Evolutionary conservation across 2,113 vertebrate genomes (phyloP), one percentile per base, ranked within the genome.

Genomic region (Oncorhynchus gorbuscha): DNA sequence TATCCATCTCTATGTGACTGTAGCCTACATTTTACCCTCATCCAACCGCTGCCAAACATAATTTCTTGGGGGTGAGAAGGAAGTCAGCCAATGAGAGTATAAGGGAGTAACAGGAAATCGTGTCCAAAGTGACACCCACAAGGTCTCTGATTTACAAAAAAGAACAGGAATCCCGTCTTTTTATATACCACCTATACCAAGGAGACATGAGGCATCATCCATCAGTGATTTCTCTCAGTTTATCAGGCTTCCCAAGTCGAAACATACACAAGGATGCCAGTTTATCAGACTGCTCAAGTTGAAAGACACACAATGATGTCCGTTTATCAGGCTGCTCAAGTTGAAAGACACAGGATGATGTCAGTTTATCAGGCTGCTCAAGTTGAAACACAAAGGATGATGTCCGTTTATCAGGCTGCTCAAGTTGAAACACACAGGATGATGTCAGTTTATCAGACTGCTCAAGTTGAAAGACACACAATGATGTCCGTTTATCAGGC

Each of bases 391-490:
- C 79, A 73, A 83, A 79, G 2, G n/a, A 77, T 86, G 88, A 90
- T 90, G 88, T 90, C 85, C n/a, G n/a, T n/a, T n/a, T n/a, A n/a
- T n/a, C n/a, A n/a, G n/a, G n/a, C n/a, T n/a, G n/a, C n/a, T n/a
- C n/a, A n/a, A n/a, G n/a, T n/a, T n/a, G n/a, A n/a, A n/a, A n/a
- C 28, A 68, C 79, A 73, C 83, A 79, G 2, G n/a, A 77, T 86
- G 88, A 90, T 90, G 88, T 90, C 85, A 76, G 73, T 88, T 89
- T 91, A 93, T 93, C 90, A 87, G 84, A 72, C 85, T 86, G 79
- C 77, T 79, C 51, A 55, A 18, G 51, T 55, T 14, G 51, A 14
- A 55, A 85, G 22, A 49, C 0, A 35, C 32, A 35, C 32, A 0
- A 6, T 0, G 5, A 35, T 32, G 32, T 1, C 32, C 5, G 32